phyloP scores from a whole-genome alignment of 2,888 invertebrate species.

The Drosophila imparisetae region DNA sequence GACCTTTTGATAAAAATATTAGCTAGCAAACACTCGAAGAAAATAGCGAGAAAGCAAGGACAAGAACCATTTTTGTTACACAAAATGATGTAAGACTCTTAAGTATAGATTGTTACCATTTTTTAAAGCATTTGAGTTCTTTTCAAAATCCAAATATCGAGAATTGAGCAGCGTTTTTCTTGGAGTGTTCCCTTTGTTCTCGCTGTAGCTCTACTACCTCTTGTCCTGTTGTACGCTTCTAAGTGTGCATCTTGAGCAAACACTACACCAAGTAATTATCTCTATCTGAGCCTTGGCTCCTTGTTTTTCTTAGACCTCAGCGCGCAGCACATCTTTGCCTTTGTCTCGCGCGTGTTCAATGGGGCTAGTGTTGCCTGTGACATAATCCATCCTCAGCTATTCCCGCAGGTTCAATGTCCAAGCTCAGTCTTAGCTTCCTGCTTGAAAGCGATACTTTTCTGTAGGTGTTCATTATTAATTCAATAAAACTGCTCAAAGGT shows the following conservation, averaged over 20 bases:
- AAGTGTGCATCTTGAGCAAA: constrained; percentile 51
- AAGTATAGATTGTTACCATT: background rate
- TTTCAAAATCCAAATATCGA: background rate
- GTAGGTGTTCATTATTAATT: constrained; percentile 1
- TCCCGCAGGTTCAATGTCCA: constrained; percentile 62
- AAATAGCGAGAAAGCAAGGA: background rate
- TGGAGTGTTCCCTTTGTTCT: background rate
- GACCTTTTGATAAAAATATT: constrained; percentile 49
- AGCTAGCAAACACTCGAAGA: constrained; percentile 1
- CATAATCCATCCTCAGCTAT: background rate
- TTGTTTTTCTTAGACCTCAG: constrained; percentile 6
- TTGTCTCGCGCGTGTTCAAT: constrained; percentile 73
- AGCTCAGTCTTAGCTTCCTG: constrained; percentile 10
- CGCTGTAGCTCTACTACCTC: background rate
- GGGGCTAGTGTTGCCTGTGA: constrained; percentile 63
- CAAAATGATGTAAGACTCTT: background rate
- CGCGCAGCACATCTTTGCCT: constrained; percentile 13
- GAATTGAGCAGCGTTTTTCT: constrained; percentile 1
- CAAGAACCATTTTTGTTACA: background rate
- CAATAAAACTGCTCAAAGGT: background rate
- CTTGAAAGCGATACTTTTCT: background rate
- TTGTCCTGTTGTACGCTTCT: constrained; percentile 13
- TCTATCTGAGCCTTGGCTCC: constrained; percentile 38
- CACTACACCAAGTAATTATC: constrained; percentile 58
- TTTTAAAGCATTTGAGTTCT: background rate